Evolutionary conservation across 2,888 invertebrate genomes (phyloP).

Genomic region (Odontocerum albicorne): DNA sequence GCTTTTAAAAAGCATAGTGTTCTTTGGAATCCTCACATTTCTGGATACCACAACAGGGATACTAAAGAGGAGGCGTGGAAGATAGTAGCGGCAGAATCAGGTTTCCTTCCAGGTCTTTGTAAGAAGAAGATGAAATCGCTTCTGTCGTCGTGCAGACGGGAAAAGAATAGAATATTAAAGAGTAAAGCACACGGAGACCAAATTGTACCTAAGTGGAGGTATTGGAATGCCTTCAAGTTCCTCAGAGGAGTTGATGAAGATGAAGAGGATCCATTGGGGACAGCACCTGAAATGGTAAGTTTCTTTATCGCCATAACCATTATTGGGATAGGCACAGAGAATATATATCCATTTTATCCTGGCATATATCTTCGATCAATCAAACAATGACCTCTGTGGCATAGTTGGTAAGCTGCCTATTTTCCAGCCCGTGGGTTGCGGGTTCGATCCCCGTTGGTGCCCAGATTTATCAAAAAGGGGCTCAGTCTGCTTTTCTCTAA

Average conservation of each 20-base stretch:
- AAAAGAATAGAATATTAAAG: conserved; percentile 25
- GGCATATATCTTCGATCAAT: too few species aligned
- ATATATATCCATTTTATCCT: too few species aligned
- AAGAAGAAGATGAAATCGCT: conserved; percentile 31
- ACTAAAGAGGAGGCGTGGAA: conserved; percentile 32
- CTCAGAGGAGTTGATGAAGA: conserved; percentile 30
- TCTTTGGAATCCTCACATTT: conserved; percentile 30
- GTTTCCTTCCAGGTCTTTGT: conserved; percentile 33
- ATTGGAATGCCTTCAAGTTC: conserved; percentile 34
- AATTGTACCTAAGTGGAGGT: conserved; percentile 29
- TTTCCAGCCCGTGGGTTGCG: too few species aligned
- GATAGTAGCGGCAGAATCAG: conserved; percentile 27
- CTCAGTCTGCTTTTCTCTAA: too few species aligned
- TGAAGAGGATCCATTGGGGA: conserved; percentile 32
- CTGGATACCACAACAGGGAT: conserved; percentile 21
- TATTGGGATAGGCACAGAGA: too few species aligned
- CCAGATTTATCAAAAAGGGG: too few species aligned
- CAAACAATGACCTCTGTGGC: too few species aligned
- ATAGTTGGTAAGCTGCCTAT: too few species aligned
- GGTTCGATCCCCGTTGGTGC: too few species aligned
- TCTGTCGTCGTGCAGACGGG: conserved; percentile 24
- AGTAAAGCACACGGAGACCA: conserved; percentile 22
- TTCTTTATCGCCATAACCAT: too few species aligned
- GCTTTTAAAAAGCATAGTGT: conserved; percentile 30
- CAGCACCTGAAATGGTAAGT: conserved; percentile 32